Base-by-base conservation (phyloP, 2,113 vertebrate genomes). In the Myrmecophaga tridactyla region DNA sequence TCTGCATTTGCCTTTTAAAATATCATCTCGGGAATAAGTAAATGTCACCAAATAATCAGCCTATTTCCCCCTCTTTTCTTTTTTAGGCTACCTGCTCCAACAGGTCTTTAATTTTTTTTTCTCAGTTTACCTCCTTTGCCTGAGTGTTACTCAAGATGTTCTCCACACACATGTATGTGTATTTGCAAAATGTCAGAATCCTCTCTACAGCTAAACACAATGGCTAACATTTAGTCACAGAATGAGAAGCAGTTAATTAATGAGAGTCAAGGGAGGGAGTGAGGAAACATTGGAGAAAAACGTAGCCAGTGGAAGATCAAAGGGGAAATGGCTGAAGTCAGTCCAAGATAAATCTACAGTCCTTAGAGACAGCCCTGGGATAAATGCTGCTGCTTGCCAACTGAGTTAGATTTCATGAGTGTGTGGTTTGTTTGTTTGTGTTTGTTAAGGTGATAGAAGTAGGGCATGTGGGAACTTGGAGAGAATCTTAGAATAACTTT, bases 1-100 rank as follows among this genome's bases (percentile, higher is more conserved):
- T 95, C 94, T 51, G 62, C 90, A 84, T 96, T 88, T 92, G 92
- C 95, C 90, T 94, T 95, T 95, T 95, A 90, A 96, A 87, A 88
- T 93, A 31, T 92, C 87, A 36, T 36, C 53, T 92, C 25, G 5
- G 36, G 82, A 95, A 76, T 60, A 62, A 92, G 76, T 36, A 95
- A 96, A 84, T 89, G 90, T 89, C 85, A 92, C 67, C 39, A 67
- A 86, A 84, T 11, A 78, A 93, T 89, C 92, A 91, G 56, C 69
- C 91, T 63, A 9, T 2, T 86, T 39, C 9, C 5, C 58, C 84
- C 36, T 39, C 36, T 36, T 95, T 94, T 58, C 51, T 86, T 80
- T 90, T 53, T 81, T 0, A 70, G 36, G 87, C 43, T 43, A 31
- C 36, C 36, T 69, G 48, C 76, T 96, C 76, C 97, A 93, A 73